phyloP scores from a whole-genome alignment of 1,140 invertebrate species.

The Camponotus vicinus region DNA sequence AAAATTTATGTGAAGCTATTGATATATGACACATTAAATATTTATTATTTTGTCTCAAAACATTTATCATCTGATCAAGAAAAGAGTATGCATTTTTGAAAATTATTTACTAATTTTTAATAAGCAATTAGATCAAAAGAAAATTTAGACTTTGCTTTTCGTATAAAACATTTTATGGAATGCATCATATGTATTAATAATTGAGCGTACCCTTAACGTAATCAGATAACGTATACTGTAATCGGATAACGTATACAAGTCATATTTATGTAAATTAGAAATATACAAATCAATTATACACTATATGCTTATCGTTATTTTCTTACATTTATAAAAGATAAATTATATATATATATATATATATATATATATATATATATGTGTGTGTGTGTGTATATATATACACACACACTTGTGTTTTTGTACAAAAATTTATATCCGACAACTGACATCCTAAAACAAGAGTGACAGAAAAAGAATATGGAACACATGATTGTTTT shows the following conservation, averaged over 20 bases:
- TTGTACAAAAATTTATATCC: conserved; percentile 63
- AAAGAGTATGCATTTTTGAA: conserved; percentile 11
- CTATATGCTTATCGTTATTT: conserved; percentile 24
- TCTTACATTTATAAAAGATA: conserved; percentile 14
- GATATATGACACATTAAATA: conserved; percentile 36
- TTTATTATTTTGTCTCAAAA: conserved; percentile 55
- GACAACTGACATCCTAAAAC: conserved; percentile 21
- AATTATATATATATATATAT: conserved; percentile 1
- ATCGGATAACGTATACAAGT: conserved; percentile 10
- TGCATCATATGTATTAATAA: not conserved
- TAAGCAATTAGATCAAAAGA: not conserved
- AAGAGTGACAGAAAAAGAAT: conserved; percentile 59
- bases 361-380: no score
- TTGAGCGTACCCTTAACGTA: conserved; percentile 26
- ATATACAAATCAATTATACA: conserved; percentile 53
- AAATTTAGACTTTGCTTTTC: not conserved
- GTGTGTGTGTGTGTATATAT: no score
- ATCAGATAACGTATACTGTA: conserved; percentile 19
- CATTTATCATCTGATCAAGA: conserved; percentile 30
- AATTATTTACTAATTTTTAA: conserved; percentile 40
- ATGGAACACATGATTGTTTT: conserved; percentile 58
- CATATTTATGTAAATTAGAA: conserved; percentile 47
- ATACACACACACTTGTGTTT: conserved; percentile 3
- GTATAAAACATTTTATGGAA: conserved; percentile 28
- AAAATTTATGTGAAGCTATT: conserved; percentile 15